Conservation (phyloP, 2,113 vertebrate species). For the Ancistrus triradiatus region DNA sequence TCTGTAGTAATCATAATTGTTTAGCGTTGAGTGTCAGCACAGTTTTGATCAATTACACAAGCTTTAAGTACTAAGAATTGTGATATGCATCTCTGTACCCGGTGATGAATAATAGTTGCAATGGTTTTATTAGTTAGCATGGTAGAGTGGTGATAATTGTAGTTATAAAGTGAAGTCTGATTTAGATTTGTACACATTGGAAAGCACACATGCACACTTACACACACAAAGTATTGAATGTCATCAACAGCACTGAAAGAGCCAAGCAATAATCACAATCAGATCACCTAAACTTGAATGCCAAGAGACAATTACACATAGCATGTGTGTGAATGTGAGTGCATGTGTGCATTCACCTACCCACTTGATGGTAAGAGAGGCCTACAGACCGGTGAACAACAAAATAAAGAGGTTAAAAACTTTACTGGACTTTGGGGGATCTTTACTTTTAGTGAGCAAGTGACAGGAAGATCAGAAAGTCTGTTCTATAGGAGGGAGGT, state of each 20-base stretch:
- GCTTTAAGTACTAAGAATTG: conserved; percentile 23
- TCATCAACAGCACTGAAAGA: conserved; percentile 72
- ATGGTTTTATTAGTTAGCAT: conserved; percentile 36
- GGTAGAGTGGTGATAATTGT: conserved; percentile 32
- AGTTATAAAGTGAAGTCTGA: conserved; percentile 25
- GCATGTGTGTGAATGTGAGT: conserved; percentile 19
- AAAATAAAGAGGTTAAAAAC: conserved; percentile 1
- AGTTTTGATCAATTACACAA: conserved; percentile 24
- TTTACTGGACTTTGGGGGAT: conserved; percentile 10
- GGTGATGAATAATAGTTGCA: conserved; percentile 22
- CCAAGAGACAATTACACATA: conserved; percentile 70
- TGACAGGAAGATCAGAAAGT: conserved; percentile 53
- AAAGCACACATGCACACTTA: conserved; percentile 36
- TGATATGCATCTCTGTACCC: not conserved
- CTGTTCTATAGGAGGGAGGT: conserved; percentile 52
- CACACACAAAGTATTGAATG: conserved; percentile 65
- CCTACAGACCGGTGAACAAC: not conserved
- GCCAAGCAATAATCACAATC: conserved; percentile 79
- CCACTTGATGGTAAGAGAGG: conserved; percentile 3
- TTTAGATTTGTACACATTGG: conserved; percentile 27
- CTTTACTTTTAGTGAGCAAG: conserved; percentile 12
- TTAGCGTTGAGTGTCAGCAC: conserved; percentile 21
- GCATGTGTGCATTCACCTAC: conserved; percentile 36
- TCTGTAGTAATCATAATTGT: conserved; percentile 1
- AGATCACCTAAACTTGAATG: conserved; percentile 74